These are phyloP conservation scores for Eurois occulta DNA, from an alignment of 2,888 invertebrate genomes.

Conservation along the genomic window DNA sequence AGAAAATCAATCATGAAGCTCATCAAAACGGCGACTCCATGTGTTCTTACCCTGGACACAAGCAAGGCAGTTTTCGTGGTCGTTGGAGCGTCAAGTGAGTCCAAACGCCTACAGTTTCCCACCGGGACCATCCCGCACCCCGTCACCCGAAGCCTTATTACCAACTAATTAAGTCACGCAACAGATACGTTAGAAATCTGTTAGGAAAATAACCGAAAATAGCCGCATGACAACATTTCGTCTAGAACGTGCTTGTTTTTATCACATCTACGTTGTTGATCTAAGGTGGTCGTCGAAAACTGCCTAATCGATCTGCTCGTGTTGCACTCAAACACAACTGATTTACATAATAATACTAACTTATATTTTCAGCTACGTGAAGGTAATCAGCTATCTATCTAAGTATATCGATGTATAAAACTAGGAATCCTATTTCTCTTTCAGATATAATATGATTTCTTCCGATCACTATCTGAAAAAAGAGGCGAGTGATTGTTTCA, in stretches of 20 bases:
- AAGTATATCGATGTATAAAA: background rate
- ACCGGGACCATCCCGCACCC: constrained; percentile 75
- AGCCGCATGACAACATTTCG: constrained; percentile 36
- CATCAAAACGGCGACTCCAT: constrained; percentile 66
- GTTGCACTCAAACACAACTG: constrained; percentile 5
- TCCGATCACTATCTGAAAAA: constrained; percentile 1
- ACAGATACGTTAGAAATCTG: constrained; percentile 64
- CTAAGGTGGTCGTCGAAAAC: constrained; percentile 24
- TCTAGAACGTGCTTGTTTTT: constrained; percentile 45
- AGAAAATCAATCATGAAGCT: background rate
- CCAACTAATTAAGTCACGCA: constrained; percentile 75
- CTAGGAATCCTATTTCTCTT: constrained; percentile 9
- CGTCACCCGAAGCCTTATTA: constrained; percentile 84
- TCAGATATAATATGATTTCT: background rate
- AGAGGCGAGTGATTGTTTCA: constrained; percentile 21
- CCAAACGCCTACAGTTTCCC: constrained; percentile 85
- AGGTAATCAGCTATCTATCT: background rate
- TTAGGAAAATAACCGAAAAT: constrained; percentile 58
- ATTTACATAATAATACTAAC: constrained; percentile 13
- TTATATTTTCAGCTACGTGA: background rate
- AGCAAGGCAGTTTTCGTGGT: constrained; percentile 84
- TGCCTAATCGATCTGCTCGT: constrained; percentile 9
- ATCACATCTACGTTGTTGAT: constrained; percentile 16
- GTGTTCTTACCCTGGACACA: constrained; percentile 63
- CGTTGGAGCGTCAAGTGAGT: constrained; percentile 86